phyloP scores from a whole-genome alignment of 2,888 invertebrate species.

The Dione juno region DNA sequence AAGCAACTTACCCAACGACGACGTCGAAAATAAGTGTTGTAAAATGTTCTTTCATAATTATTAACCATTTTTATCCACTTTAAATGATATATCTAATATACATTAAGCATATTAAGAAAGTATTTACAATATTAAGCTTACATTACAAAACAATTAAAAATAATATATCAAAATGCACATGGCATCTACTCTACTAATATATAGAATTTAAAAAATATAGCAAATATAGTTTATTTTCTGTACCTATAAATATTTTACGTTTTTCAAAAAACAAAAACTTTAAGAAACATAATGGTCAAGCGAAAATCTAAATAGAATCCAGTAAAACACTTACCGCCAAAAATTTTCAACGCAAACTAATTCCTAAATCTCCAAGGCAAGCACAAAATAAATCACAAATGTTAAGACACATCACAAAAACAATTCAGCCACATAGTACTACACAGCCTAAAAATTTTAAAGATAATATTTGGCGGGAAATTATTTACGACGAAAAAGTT shows the following conservation, averaged over 20 bases:
- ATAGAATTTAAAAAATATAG: no score
- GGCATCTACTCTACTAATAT: no score
- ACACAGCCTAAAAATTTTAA: constrained; percentile 43
- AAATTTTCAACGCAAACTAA: constrained; percentile 33
- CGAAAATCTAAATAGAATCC: constrained; percentile 34
- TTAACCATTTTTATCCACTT: not conserved
- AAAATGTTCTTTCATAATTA: not conserved
- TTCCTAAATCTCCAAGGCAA: constrained; percentile 57
- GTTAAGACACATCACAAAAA: constrained; percentile 53
- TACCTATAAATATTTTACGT: not conserved
- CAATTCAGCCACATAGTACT: constrained; percentile 57
- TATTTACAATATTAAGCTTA: no score
- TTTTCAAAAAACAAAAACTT: not conserved
- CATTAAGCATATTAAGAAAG: no score
- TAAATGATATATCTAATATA: not conserved
- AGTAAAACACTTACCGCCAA: constrained; percentile 41
- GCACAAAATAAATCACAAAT: constrained; percentile 50
- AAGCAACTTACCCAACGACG: not conserved
- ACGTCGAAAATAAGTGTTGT: not conserved
- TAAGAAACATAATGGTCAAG: not conserved
- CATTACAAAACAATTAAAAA: no score
- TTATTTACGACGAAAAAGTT: constrained; percentile 72
- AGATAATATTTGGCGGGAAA: constrained; percentile 71
- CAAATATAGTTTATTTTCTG: no score
- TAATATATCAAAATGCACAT: no score